These are phyloP conservation scores for Eupleurogrammus muticus DNA, from an alignment of 2,797 vertebrate genomes.

Conservation along the genomic window DNA sequence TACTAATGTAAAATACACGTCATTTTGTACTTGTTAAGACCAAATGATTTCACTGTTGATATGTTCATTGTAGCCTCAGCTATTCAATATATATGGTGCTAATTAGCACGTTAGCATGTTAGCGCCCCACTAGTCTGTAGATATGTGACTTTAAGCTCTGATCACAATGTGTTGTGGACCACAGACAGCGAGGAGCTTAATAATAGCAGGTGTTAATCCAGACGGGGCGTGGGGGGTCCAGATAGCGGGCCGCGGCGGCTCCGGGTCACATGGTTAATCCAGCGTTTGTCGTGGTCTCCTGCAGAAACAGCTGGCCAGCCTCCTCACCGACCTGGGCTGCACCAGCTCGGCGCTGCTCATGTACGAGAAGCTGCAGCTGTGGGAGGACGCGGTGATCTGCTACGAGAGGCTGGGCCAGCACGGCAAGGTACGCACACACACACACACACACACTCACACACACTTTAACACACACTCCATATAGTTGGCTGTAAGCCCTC, in stretches of 20 bases:
- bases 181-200: background rate
- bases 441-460: slow-evolving; percentile 8
- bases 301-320: slow-evolving; percentile 91
- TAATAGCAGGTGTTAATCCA: background rate
- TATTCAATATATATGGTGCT: background rate
- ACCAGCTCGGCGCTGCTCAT: slow-evolving; percentile 92
- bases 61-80: no score
- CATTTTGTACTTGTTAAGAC: background rate
- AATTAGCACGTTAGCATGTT: background rate
- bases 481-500: no score
- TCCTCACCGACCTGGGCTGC: slow-evolving; percentile 93
- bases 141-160: background rate
- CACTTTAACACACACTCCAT: background rate
- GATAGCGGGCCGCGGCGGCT: no score
- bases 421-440: slow-evolving; percentile 87
- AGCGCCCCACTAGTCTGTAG: no score
- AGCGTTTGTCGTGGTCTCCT: background rate
- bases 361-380: slow-evolving; percentile 94
- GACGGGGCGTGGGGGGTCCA: no score
- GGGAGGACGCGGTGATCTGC: slow-evolving; percentile 96
- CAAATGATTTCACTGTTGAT: no score
- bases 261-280: background rate
- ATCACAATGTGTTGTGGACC: background rate
- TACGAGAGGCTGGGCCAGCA: slow-evolving; percentile 93
- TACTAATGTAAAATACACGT: no score